Base-by-base conservation (phyloP, 2,797 vertebrate species). In the Scomberomorus guttatus region DNA sequence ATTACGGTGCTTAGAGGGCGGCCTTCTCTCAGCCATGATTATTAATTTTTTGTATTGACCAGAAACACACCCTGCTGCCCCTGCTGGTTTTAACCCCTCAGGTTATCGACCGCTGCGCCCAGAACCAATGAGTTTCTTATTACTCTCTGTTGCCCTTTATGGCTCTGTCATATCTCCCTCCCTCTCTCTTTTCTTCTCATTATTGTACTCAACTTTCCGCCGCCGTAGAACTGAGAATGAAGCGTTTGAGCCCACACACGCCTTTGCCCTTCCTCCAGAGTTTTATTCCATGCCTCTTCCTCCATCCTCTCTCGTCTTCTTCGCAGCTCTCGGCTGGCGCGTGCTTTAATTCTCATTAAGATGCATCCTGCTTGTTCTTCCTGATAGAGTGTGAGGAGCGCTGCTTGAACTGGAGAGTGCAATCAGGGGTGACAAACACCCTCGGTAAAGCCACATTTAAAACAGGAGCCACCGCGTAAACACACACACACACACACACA, bases 361-460 rank as follows among this genome's bases (percentile, higher is more conserved):
- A 87, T 78, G 67, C 75, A 70, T 79, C 60, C 58, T 60, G 65
- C 81, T 85, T 61, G 74, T 80, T 67, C 55, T 52, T 79, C 52
- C 72, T 74, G 61, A 88, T 51, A 0, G 63, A 84, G 46, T 74
- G 50, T 64, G 73, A 70, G 58, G 71, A 77, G 71, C 46, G 0
- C 46, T 2, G 75, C 74, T 84, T 75, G 58, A 88, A 75, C 48
- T 78, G 72, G 50, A 64, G 78, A 80, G 79, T 2, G 68, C 87
- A 92, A 88, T 88, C 85, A 90, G 78, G 39, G 80, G 83, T 72
- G 84, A 91, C 67, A 87, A 84, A 86, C 83, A 75, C 72, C 61
- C 74, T n/a, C 67, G 50, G 46, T 64, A 56, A 9, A 57, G 63
- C 50, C 13, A 24, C 69, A 76, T 77, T 59, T 77, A 75, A 83